Evolutionary conservation across 2,113 vertebrate genomes (phyloP), one percentile per base, ranked within the genome.

Genomic region (Xyrauchen texanus): DNA sequence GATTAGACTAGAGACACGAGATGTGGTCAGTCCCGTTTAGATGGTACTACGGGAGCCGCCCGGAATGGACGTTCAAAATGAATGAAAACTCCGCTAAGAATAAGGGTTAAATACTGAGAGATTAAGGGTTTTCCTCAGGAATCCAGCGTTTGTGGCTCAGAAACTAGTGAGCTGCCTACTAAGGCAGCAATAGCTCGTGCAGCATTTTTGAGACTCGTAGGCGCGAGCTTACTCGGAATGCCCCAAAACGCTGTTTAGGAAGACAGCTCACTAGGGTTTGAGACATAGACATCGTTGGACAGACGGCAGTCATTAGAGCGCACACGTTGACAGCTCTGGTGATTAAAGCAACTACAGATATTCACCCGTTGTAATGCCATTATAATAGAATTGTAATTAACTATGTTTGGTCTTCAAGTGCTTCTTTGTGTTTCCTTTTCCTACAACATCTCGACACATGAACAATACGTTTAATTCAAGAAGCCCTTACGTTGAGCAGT

Each of bases 21-120:
- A 55, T 53, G 8, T 7, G 60, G 13, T 4, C 49, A 53, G 13
- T 55, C 51, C 11, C 13, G 49, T 53, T n/a, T 34, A 34, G 21
- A 34, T 34, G 45, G 16, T 72, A 49, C 13, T 49, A 12, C 21
- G 47, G 74, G 74, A 78, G 16, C 70, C 79, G 82, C 61, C 75
- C 61, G 82, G 6, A 49, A n/a, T 58, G 71, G 46, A 63, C n/a
- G n/a, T n/a, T n/a, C n/a, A 7, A 60, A 51, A 74, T 63, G 58
- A 74, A 74, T 74, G 46, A 63, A 60, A 72, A 73, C n/a, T 74
- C 46, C 4, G 72, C 5, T 49, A 42, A 34, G 21, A 34, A 34
- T 34, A 34, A 34, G 21, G 1, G 21, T 34, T 34, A 34, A 34
- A 34, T 34, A 34, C 21, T 34, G 21, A 34, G 21, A 34, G 21